Evolutionary conservation across 2,797 vertebrate species (phyloP).

Genomic region (Mastacembelus armatus): DNA sequence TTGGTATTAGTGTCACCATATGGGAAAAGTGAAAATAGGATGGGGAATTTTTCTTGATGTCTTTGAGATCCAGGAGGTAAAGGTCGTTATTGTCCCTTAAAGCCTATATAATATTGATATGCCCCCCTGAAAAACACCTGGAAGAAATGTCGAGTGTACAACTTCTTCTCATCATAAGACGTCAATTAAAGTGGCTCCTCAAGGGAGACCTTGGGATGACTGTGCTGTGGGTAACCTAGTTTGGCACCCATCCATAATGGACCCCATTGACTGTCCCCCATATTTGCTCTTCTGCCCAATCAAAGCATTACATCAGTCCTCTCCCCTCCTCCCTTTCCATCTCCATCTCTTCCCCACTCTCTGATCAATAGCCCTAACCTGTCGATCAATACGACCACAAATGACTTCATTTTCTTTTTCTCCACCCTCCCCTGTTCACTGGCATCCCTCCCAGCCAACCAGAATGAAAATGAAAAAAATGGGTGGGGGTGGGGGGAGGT

Average conservation of each 20-base stretch:
- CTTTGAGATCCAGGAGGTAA: conserved; percentile 44
- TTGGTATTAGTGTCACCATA: conserved; percentile 41
- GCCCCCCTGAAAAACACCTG: conserved; percentile 37
- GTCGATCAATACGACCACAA: conserved; percentile 78
- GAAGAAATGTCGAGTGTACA: conserved; percentile 38
- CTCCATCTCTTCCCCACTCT: conserved; percentile 38
- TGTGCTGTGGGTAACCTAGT: conserved; percentile 40
- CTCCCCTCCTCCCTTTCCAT: conserved; percentile 27
- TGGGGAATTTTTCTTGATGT: conserved; percentile 39
- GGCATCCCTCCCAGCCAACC: conserved; percentile 19
- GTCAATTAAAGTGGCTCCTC: conserved; percentile 47
- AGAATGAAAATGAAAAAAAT: conserved; percentile 7
- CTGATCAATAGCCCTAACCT: conserved; percentile 80
- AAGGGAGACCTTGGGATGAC: conserved; percentile 2
- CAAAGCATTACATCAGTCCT: conserved; percentile 45
- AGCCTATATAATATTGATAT: conserved; percentile 61
- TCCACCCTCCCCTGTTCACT: conserved; percentile 25
- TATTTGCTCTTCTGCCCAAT: conserved; percentile 36
- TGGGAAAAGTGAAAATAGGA: conserved; percentile 42
- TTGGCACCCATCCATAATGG: conserved; percentile 47
- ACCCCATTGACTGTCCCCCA: conserved; percentile 23
- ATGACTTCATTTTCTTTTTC: conserved; percentile 82
- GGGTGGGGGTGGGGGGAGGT: neutral
- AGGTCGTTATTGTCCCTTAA: conserved; percentile 48
- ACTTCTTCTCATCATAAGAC: conserved; percentile 32